Conservation (phyloP, 2,113 vertebrate genomes). For the Aythya baeri region DNA sequence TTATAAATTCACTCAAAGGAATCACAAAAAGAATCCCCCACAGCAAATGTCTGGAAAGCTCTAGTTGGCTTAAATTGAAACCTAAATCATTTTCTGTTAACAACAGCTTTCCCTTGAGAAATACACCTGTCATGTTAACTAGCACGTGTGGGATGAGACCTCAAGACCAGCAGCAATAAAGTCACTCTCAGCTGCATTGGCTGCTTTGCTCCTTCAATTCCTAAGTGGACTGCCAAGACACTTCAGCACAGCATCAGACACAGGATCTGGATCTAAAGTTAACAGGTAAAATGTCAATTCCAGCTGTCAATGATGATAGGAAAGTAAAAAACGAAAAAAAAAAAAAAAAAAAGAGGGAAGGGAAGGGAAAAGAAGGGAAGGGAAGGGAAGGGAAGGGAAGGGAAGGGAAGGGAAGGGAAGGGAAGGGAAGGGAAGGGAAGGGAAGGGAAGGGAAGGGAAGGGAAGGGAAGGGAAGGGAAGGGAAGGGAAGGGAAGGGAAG, state of each 20-base stretch:
- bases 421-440: too few relatives aligned
- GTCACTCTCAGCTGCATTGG: neutral
- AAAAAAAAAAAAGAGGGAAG: neutral
- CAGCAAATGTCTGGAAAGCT: conserved; percentile 20
- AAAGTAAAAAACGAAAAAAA: neutral
- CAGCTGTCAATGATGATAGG: neutral
- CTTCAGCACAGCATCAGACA: neutral
- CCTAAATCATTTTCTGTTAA: conserved; percentile 4
- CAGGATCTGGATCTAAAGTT: neutral
- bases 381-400: too few relatives aligned
- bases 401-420: too few relatives aligned
- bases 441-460: too few relatives aligned
- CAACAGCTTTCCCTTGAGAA: conserved; percentile 2
- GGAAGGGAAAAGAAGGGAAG: too few relatives aligned
- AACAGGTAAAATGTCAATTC: neutral
- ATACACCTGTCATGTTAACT: neutral
- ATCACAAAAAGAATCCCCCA: conserved; percentile 5
- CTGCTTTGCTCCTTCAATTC: neutral
- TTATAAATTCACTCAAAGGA: neutral
- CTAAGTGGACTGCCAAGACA: neutral
- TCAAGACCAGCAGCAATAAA: neutral
- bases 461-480: too few relatives aligned
- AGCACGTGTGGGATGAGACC: neutral
- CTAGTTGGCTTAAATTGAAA: conserved; percentile 19
- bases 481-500: too few relatives aligned